Conservation (phyloP, 2,797 vertebrate genomes). For the Lacerta viridis region DNA sequence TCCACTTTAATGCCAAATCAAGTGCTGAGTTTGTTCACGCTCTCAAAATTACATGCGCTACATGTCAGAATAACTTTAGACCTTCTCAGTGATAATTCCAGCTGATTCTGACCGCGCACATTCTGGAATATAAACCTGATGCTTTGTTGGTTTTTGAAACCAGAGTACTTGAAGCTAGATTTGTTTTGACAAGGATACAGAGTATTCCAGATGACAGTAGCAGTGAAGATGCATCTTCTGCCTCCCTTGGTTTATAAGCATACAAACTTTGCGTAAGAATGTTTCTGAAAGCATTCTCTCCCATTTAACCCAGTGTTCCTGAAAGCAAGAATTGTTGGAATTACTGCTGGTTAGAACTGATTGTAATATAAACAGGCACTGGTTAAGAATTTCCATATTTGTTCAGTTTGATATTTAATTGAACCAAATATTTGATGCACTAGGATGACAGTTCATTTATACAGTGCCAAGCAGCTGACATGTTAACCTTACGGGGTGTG, state of each 20-base stretch:
- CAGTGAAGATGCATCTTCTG: neutral
- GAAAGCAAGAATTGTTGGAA: constrained; percentile 23
- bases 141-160: constrained; percentile 31
- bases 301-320: neutral
- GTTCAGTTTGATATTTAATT: neutral
- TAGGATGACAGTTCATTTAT: neutral
- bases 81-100: constrained; percentile 2
- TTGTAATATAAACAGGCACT: neutral
- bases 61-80: constrained; percentile 22
- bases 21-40: neutral
- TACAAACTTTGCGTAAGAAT: fast-evolving
- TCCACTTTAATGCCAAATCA: constrained; percentile 37
- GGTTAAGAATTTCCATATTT: neutral
- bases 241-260: neutral
- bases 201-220: neutral
- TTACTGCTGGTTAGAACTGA: constrained; percentile 22
- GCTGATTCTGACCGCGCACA: neutral
- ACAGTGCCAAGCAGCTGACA: neutral
- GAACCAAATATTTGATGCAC: neutral
- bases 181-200: constrained; percentile 23
- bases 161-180: constrained; percentile 14
- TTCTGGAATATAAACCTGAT: constrained; percentile 13
- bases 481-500: neutral
- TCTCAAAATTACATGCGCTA: neutral
- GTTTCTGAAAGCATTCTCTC: neutral